A percentile compares a stretch with the other conserved stretches of the same genome.
These are phyloP conservation scores for Scalopus aquaticus DNA, from an alignment of 2,113 vertebrate genomes.

Conservation along the genomic window DNA sequence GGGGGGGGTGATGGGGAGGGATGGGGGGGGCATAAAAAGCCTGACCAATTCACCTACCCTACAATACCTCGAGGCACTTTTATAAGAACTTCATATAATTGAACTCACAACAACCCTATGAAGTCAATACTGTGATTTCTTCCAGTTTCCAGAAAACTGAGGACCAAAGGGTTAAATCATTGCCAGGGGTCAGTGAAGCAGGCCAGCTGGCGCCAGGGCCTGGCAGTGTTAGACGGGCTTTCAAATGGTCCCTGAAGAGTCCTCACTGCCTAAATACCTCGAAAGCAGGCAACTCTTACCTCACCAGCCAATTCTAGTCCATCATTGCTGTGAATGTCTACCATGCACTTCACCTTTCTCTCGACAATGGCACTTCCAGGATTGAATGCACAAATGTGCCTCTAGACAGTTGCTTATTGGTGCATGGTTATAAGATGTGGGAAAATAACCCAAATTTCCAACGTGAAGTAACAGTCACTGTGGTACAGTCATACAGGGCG, in stretches of 20 bases:
- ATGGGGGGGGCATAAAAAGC: too few relatives aligned
- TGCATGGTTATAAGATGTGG: background rate
- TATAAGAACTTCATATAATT: background rate
- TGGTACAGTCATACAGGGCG: rapidly evolving
- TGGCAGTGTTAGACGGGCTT: background rate
- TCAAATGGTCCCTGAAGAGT: background rate
- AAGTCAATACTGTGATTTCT: background rate
- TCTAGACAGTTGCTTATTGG: background rate
- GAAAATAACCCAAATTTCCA: background rate
- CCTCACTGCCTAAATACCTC: background rate
- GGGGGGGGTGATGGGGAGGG: too few relatives aligned
- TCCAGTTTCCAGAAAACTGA: background rate
- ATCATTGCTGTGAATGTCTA: background rate
- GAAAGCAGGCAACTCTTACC: background rate
- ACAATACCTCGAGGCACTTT: background rate
- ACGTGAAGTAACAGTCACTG: background rate
- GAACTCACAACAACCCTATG: background rate
- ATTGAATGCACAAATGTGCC: background rate
- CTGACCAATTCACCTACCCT: too few relatives aligned
- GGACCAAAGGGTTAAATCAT: background rate
- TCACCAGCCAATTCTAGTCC: background rate
- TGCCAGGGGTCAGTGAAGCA: background rate
- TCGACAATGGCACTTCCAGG: background rate
- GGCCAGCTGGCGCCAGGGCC: background rate
- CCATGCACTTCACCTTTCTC: background rate